These are phyloP conservation scores for Petromus typicus DNA, from an alignment of 2,113 vertebrate species.

Conservation along the genomic window DNA sequence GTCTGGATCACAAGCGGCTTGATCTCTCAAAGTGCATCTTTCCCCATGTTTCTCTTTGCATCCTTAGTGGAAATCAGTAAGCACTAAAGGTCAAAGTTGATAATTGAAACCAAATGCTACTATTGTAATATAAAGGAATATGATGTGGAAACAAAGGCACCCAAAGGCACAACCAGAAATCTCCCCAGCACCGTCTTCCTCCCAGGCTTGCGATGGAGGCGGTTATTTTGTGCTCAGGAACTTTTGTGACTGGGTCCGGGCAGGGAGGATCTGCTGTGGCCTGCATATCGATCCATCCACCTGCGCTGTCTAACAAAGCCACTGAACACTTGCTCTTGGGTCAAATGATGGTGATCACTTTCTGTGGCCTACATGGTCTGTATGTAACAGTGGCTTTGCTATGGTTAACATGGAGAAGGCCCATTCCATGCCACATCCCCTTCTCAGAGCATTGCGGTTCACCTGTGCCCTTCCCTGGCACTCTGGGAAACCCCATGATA, in stretches of 20 bases:
- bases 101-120: background rate
- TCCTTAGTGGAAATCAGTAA: background rate
- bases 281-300: background rate
- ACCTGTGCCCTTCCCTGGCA: background rate
- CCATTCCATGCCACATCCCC: background rate
- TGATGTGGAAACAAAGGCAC: background rate
- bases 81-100: background rate
- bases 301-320: background rate
- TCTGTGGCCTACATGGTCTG: background rate
- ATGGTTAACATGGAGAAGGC: background rate
- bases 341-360: background rate
- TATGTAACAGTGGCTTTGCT: background rate
- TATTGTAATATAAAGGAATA: background rate
- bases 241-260: background rate
- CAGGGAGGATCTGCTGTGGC: background rate
- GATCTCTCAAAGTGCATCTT: background rate
- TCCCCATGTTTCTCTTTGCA: background rate
- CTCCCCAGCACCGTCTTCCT: background rate
- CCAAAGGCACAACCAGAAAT: background rate
- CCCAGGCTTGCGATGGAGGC: background rate
- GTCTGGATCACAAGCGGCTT: background rate
- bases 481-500: fast-evolving
- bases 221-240: background rate
- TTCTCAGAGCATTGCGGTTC: background rate
- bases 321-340: background rate